phyloP scores from a whole-genome alignment of 2,797 vertebrate genomes.

The Cottoperca gobio region DNA sequence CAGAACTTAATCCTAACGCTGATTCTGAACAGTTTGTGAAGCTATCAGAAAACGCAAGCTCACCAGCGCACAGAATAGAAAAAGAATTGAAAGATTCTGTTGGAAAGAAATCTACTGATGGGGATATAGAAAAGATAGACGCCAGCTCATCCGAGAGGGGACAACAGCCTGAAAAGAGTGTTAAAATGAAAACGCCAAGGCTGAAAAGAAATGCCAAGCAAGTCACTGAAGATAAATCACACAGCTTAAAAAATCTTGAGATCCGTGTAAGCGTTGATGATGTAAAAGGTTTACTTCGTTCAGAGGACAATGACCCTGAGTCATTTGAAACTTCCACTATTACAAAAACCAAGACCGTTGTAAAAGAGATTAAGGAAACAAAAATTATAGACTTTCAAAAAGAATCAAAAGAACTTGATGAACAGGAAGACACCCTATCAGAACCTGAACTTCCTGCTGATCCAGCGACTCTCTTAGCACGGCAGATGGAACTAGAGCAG shows the following conservation, averaged over 20 bases:
- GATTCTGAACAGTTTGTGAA: conserved; percentile 77
- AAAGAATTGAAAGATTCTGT: conserved; percentile 80
- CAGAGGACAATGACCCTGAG: conserved; percentile 82
- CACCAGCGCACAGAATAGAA: conserved; percentile 65
- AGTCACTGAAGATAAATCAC: conserved; percentile 85
- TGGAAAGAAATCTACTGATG: conserved; percentile 79
- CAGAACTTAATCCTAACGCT: conserved; percentile 71
- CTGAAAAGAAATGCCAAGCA: conserved; percentile 88
- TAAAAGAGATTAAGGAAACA: conserved; percentile 81
- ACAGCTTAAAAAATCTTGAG: conserved; percentile 89
- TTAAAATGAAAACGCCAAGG: conserved; percentile 84
- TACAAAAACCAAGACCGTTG: conserved; percentile 82
- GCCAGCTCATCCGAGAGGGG: conserved; percentile 75
- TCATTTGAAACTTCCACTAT: conserved; percentile 70
- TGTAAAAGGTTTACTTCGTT: conserved; percentile 85
- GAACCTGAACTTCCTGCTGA: conserved; percentile 84
- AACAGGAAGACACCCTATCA: conserved; percentile 82
- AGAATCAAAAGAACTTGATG: conserved; percentile 77
- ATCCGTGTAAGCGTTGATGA: conserved; percentile 89
- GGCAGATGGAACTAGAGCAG: conserved; percentile 95
- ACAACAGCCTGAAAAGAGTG: conserved; percentile 75
- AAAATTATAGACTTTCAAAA: conserved; percentile 71
- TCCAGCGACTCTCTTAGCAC: conserved; percentile 90
- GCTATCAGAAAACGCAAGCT: conserved; percentile 76
- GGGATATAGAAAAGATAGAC: conserved; percentile 80